Percentiles rank a stretch among this genome's conserved stretches.
Conservation (phyloP, 2,797 vertebrate genomes). For the Anguilla anguilla region DNA sequence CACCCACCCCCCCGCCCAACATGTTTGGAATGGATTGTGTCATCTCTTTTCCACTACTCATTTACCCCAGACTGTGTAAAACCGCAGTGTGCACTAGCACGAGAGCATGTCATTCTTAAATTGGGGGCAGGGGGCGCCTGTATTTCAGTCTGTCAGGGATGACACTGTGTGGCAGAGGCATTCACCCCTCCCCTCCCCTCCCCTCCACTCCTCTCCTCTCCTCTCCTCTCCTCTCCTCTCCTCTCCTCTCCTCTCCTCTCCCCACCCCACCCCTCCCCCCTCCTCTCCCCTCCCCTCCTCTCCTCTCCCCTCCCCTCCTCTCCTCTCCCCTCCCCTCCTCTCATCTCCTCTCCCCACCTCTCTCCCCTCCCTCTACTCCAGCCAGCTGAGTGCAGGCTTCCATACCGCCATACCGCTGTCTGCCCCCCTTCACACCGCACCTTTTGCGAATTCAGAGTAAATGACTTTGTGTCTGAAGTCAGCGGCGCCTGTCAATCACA, state of each 20-base stretch:
- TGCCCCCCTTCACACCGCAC: constrained; percentile 66
- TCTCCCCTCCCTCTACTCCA: too few relatives aligned
- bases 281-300: constrained; percentile 51
- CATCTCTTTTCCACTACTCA: neutral
- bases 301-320: constrained; percentile 54
- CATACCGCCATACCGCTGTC: constrained; percentile 46
- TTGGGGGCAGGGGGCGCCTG: too few relatives aligned
- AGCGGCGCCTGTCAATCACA: constrained; percentile 73
- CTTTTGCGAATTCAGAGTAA: constrained; percentile 74
- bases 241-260: too few relatives aligned
- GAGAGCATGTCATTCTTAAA: too few relatives aligned
- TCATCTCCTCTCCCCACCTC: too few relatives aligned
- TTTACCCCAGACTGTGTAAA: neutral
- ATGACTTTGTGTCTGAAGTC: constrained; percentile 81
- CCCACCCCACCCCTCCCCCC: too few relatives aligned
- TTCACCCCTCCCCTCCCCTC: constrained; percentile 38
- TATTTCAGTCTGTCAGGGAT: constrained; percentile 10
- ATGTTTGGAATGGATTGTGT: too few relatives aligned
- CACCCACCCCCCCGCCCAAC: constrained; percentile 29
- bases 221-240: constrained; percentile 59
- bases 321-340: neutral
- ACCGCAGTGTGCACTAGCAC: too few relatives aligned
- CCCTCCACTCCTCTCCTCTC: constrained; percentile 44
- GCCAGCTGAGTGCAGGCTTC: constrained; percentile 67
- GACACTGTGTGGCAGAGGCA: constrained; percentile 37